Evolutionary conservation across 1,140 invertebrate genomes (phyloP).

Genomic region (Neodiprion fabricii): DNA sequence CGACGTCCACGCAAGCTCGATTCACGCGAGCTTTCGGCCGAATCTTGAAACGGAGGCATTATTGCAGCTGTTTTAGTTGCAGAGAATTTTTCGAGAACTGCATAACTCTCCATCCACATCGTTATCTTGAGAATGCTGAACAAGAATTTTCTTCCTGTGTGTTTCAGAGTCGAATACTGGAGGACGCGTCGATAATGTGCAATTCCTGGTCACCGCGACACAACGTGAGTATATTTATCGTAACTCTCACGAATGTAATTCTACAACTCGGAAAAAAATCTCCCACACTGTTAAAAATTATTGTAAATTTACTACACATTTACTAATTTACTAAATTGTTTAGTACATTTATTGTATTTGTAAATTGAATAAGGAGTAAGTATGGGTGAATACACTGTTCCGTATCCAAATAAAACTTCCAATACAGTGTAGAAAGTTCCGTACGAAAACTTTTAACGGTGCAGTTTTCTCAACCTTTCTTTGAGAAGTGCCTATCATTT

Average conservation of each 20-base stretch:
- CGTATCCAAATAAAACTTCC: no score
- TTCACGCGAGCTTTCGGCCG: background rate
- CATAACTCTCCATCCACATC: background rate
- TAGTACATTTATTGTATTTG: no score
- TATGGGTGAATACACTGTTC: no score
- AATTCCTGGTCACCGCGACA: slow-evolving; percentile 87
- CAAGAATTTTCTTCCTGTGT: slow-evolving; percentile 40
- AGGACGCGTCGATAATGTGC: slow-evolving; percentile 87
- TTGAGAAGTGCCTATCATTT: no score
- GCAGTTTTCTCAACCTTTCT: no score
- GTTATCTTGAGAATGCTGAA: background rate
- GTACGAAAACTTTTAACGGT: no score
- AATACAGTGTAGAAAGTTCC: no score
- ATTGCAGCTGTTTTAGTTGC: background rate
- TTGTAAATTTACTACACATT: no score
- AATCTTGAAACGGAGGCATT: slow-evolving; percentile 1
- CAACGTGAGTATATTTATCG: slow-evolving; percentile 72
- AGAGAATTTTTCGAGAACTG: background rate
- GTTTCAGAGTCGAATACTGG: slow-evolving; percentile 85
- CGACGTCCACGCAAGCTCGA: background rate
- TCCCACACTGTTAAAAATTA: no score
- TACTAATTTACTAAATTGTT: no score
- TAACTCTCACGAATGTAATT: slow-evolving; percentile 7
- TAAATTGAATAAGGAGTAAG: no score
- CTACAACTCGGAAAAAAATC: background rate